Evolutionary conservation across 2,797 vertebrate genomes (phyloP).

Genomic region (Meda fulgida): DNA sequence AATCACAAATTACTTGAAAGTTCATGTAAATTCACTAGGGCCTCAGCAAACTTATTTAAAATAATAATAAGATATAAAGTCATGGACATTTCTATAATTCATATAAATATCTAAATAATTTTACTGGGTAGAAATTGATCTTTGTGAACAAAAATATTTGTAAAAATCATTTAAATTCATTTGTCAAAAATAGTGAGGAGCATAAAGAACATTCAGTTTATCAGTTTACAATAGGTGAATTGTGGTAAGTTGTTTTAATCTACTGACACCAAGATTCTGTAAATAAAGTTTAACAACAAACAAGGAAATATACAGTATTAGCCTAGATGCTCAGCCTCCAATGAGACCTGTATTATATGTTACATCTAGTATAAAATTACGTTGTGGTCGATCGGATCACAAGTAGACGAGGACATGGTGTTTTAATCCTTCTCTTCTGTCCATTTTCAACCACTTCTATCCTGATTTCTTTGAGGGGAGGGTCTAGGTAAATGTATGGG

Average conservation of each 20-base stretch:
- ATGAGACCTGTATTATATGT: too few relatives aligned
- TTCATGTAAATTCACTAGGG: neutral
- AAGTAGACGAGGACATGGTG: too few relatives aligned
- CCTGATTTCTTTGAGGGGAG: too few relatives aligned
- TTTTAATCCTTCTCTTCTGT: too few relatives aligned
- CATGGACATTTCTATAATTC: neutral
- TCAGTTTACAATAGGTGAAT: neutral
- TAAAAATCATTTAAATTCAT: neutral
- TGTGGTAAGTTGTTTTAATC: neutral
- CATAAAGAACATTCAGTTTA: neutral
- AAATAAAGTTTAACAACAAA: neutral
- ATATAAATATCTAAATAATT: neutral
- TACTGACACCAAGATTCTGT: neutral
- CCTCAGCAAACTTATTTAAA: neutral
- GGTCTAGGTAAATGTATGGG: too few relatives aligned
- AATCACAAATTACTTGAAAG: neutral
- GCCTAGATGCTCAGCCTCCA: constrained; percentile 6
- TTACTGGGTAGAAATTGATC: neutral
- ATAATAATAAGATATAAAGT: neutral
- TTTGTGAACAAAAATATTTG: neutral
- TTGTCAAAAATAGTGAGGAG: neutral
- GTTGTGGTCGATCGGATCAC: too few relatives aligned
- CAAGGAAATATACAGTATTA: too few relatives aligned
- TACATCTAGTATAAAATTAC: too few relatives aligned
- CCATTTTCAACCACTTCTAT: too few relatives aligned